Evolutionary conservation across 2,797 vertebrate species (phyloP), one percentile per base, ranked within the genome.

Genomic region (Florisuga fusca): DNA sequence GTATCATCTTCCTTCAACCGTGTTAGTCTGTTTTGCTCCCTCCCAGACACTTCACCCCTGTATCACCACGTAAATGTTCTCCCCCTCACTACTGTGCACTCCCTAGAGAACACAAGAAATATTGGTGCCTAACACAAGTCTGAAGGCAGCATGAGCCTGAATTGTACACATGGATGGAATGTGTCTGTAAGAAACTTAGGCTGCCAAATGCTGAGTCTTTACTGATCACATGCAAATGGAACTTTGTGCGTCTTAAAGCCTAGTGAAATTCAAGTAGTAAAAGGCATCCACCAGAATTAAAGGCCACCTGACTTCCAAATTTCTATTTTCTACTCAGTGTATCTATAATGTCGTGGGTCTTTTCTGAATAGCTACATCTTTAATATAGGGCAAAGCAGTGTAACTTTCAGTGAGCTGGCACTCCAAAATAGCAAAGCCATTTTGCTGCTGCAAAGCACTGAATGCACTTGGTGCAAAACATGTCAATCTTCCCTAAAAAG

Each of bases 81-180:
- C 21, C 38, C 50, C n/a, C 13, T 19, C 46, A 19, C 22, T 20
- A 4, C 31, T 10, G 4, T 26, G 34, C 16, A 3, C 31, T 54
- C 51, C 38, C 9, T 59, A 68, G 27, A 79, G 63, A 53, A 33
- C 68, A 33, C 25, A 36, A 59, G 41, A 51, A 41, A 6, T 27
- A 33, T 2, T 6, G 0, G 45, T 9, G 33, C 46, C 38, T 45
- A 55, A 51, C 18, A 5, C 11, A 31, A 36, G 66, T 29, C 48
- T 51, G 51, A 62, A 67, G 55, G 23, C 7, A 54, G 50, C 27
- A 53, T 43, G 34, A 82, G 38, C 71, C 55, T 29, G 45, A 81
- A 77, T 0, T 21, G 55, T 58, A 46, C 1, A 2, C 0, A 0
- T 0, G 0, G 55, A 31, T 14, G 18, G 59, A 61, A 64, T 4